phyloP scores from a whole-genome alignment of 2,113 vertebrate species.

The Dunckerocampus dactyliophorus region DNA sequence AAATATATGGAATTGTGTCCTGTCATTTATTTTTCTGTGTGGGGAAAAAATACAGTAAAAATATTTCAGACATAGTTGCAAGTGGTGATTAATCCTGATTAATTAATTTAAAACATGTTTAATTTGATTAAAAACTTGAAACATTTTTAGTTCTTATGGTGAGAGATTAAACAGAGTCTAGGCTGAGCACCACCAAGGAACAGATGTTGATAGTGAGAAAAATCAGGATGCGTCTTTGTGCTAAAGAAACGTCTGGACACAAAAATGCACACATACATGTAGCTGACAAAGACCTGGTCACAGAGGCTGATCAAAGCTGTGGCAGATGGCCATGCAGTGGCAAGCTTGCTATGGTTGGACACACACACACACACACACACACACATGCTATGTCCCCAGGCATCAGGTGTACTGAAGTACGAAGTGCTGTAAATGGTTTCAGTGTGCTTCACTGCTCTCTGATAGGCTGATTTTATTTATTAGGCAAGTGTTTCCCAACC shows the following conservation, averaged over 20 bases:
- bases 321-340: conserved; percentile 55
- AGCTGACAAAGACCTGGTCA: conserved; percentile 59
- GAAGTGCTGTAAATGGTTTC: conserved; percentile 56
- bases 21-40: no score
- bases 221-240: no score
- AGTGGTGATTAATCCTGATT: no score
- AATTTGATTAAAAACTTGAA: not conserved
- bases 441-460: conserved; percentile 49
- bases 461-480: conserved; percentile 56
- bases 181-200: not conserved
- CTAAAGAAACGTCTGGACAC: conserved; percentile 2
- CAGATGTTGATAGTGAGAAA: not conserved
- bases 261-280: conserved; percentile 19
- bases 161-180: no score
- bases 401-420: conserved; percentile 48
- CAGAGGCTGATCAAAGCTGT: conserved; percentile 59
- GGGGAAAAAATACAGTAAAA: no score
- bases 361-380: conserved; percentile 26
- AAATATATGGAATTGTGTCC: no score
- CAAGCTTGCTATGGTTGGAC: conserved; percentile 45
- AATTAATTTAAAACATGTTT: no score
- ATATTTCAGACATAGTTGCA: no score
- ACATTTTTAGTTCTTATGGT: no score
- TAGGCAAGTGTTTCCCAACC: conserved; percentile 12
- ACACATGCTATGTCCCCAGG: conserved; percentile 21